phyloP scores from a whole-genome alignment of 2,888 invertebrate species.

The Tachina fera region DNA sequence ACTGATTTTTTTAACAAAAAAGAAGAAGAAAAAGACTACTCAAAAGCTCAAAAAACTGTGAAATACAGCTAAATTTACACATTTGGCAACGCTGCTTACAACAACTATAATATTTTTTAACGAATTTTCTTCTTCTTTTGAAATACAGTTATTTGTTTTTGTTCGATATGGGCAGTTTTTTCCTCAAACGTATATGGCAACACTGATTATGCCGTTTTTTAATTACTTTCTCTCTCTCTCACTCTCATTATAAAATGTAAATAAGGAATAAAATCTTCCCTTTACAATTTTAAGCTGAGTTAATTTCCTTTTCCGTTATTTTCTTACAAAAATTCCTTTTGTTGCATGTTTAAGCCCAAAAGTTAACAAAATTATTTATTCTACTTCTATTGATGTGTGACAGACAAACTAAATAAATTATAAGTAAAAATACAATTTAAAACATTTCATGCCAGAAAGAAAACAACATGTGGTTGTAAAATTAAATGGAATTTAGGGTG shows the following conservation, averaged over 20 bases:
- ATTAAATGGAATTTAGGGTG: constrained; percentile 32
- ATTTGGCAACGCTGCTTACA: too few relatives aligned
- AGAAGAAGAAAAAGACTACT: too few relatives aligned
- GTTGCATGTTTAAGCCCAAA: not conserved
- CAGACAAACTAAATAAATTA: constrained; percentile 2
- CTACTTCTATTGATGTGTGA: not conserved
- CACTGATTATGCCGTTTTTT: not conserved
- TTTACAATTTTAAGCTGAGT: not conserved
- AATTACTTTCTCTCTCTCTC: not conserved
- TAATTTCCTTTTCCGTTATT: not conserved
- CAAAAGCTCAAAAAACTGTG: too few relatives aligned
- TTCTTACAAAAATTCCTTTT: not conserved
- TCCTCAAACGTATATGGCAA: not conserved
- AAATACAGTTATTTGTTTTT: too few relatives aligned
- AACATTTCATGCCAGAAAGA: constrained; percentile 19
- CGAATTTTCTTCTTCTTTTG: too few relatives aligned
- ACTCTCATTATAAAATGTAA: not conserved
- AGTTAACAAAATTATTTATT: not conserved
- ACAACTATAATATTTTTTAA: too few relatives aligned
- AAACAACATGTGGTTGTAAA: constrained; percentile 37
- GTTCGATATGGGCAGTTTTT: not conserved
- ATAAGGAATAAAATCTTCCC: not conserved
- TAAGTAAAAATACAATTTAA: not conserved
- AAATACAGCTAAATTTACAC: too few relatives aligned
- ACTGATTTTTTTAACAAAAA: too few relatives aligned